These are phyloP conservation scores for Agrochola litura DNA, from an alignment of 2,888 invertebrate genomes.

Conservation along the genomic window DNA sequence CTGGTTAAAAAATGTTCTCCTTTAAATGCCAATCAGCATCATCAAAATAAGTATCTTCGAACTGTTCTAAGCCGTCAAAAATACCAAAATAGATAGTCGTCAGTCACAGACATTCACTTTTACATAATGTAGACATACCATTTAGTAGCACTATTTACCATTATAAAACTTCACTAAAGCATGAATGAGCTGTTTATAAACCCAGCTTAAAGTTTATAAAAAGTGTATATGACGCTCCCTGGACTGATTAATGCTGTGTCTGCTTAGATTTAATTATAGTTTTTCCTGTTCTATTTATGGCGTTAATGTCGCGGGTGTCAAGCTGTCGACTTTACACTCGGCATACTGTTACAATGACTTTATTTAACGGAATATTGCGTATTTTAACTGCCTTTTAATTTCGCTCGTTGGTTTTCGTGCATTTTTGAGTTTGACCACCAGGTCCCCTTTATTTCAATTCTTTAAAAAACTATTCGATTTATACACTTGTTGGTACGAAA, in stretches of 20 bases:
- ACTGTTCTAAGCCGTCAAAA: neutral
- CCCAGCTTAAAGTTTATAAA: neutral
- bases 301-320: slow-evolving; percentile 22
- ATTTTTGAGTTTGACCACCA: neutral
- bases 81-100: too few relatives aligned
- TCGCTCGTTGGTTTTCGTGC: neutral
- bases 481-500: neutral
- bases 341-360: slow-evolving; percentile 4
- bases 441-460: neutral
- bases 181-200: slow-evolving; percentile 3
- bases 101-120: neutral
- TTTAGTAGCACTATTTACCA: neutral
- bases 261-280: slow-evolving; percentile 41
- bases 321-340: slow-evolving; percentile 2
- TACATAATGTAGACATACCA: neutral
- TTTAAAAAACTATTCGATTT: neutral
- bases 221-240: neutral
- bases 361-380: neutral
- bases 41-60: neutral
- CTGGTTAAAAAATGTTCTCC: neutral
- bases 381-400: neutral
- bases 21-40: neutral
- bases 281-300: slow-evolving; percentile 39
- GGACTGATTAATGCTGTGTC: neutral
- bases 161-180: neutral